Base-by-base conservation (phyloP, 2,888 invertebrate genomes). In the Microctonus hyperodae region DNA sequence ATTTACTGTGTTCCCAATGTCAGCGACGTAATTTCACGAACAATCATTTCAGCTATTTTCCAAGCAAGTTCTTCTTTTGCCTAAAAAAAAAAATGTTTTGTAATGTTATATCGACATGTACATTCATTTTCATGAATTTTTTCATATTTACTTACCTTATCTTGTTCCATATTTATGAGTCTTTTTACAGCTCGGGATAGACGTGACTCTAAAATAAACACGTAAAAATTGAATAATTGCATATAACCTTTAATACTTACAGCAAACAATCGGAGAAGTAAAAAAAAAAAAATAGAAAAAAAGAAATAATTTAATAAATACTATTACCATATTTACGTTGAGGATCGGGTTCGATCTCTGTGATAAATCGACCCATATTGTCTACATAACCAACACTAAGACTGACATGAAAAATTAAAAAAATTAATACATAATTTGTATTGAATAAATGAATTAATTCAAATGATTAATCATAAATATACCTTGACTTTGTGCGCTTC, bases 11-110 rank as follows among this genome's bases (percentile, higher is more conserved):
- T 76, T 68, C 86, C 86, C 86, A 93, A 87, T 33, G 96, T 96
- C 79, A 96, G 88, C 83, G 90, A 93, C 50, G 96, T 96, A 69
- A 98, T 93, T 87, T 97, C 97, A 85, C 93, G 94, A 51, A 98
- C 92, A 79, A 98, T 98, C 94, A 96, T 96, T 85, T 96, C 95
- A 28, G 98, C 97, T 72, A 97, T 94, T 86, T 96, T 94, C 93
- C 97, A 95, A 5, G 98, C 98, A 88, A 97, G 92, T 84, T 97
- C 97, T 85, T 98, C 97, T 85, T 97, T 93, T 57, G 92, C 91
- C 86, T 87, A n/a, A 28, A 20, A 28, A 31, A 40, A 33, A 23
- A 33, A 23, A 48, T 4, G 9, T 5, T 7, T 11, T 1, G 16
- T 53, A 16, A 3, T 13, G 35, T 65, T 22, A 25, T 44, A 67